Conservation (phyloP, 2,888 invertebrate genomes). For the Saturnia pavonia region DNA sequence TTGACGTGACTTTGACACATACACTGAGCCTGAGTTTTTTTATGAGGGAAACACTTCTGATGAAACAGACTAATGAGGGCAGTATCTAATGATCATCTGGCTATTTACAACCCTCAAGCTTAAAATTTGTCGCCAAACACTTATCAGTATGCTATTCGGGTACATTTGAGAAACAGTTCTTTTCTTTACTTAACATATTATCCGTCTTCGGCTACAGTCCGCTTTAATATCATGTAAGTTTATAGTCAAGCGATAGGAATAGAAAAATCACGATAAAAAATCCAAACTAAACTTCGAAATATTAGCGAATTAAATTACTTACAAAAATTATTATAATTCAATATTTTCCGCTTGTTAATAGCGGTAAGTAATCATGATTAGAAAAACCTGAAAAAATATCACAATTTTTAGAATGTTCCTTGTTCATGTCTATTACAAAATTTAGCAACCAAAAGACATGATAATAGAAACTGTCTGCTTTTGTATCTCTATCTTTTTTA, state of each 20-base stretch:
- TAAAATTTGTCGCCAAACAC: not conserved
- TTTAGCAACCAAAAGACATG: not conserved
- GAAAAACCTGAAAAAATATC: no score
- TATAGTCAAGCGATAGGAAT: no score
- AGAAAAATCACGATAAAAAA: not conserved
- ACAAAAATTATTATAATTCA: no score
- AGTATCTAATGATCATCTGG: not conserved
- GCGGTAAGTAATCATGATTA: no score
- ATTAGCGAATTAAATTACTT: not conserved
- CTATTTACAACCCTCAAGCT: not conserved
- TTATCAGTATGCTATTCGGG: not conserved
- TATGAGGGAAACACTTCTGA: no score
- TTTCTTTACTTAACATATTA: not conserved
- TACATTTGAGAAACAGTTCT: no score
- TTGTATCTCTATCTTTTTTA: not conserved
- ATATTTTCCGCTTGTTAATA: no score
- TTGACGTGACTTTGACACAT: no score
- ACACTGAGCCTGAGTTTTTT: not conserved
- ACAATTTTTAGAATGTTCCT: no score
- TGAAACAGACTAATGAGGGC: not conserved
- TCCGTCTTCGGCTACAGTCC: not conserved
- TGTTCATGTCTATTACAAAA: not conserved
- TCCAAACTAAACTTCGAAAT: not conserved
- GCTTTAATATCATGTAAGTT: not conserved
- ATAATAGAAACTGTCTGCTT: not conserved